Percentiles rank a stretch among this genome's conserved stretches.
phyloP scores from a whole-genome alignment of 2,888 invertebrate genomes.

The Xylota sylvarum region DNA sequence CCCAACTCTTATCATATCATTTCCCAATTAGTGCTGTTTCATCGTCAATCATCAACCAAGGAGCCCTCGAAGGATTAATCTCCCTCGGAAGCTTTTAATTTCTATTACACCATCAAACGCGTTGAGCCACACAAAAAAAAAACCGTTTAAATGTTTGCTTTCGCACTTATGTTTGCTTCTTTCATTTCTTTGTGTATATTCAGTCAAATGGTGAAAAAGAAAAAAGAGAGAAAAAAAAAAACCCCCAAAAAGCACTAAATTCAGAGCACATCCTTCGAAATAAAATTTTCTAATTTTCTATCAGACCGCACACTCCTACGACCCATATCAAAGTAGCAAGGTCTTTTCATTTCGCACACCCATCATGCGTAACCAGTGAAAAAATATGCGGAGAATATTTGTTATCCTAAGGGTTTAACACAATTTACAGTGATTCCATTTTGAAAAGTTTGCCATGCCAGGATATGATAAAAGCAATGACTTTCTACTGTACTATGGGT shows the following conservation, averaged over 20 bases:
- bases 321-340: conserved; percentile 47
- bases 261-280: conserved; percentile 54
- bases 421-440: conserved; percentile 75
- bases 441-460: conserved; percentile 70
- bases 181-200: background rate
- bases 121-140: background rate
- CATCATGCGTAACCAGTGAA: conserved; percentile 74
- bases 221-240: background rate
- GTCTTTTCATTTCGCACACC: conserved; percentile 58
- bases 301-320: conserved; percentile 59
- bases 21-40: too few relatives aligned
- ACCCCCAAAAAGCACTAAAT: conserved; percentile 32
- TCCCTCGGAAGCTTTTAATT: too few relatives aligned
- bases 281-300: conserved; percentile 73
- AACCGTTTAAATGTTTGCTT: background rate
- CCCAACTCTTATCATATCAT: too few relatives aligned
- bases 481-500: conserved; percentile 22
- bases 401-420: conserved; percentile 72
- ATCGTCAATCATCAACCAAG: too few relatives aligned
- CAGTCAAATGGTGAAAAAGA: background rate
- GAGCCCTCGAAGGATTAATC: too few relatives aligned
- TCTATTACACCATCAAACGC: conserved; percentile 15
- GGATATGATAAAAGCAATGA: conserved; percentile 58
- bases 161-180: background rate
- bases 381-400: conserved; percentile 71